Base-by-base conservation (phyloP, 2,797 vertebrate genomes). In the Gastrophryne carolinensis region DNA sequence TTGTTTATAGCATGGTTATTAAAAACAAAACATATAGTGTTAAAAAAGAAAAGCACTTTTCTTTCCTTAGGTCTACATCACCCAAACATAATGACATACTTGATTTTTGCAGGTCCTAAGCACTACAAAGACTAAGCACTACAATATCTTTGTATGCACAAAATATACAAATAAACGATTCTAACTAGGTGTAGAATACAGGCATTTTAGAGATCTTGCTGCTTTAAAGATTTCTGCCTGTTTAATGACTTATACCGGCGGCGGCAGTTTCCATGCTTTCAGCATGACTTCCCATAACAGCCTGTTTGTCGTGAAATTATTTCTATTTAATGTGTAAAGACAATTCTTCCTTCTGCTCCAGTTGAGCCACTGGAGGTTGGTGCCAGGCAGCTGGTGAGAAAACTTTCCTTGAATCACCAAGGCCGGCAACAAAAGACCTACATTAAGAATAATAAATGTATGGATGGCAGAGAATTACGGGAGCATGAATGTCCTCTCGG, bases 401-500 rank as follows among this genome's bases (percentile, higher is more conserved):
- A 77, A 77, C 58, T 71, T 71, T 64, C 56, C 52, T 49, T 27
- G 37, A 63, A 64, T 70, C 67, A 29, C 29, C 24, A 58, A 27
- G 52, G 68, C 50, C n/a, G 27, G 29, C 37, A 77, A 70, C 73
- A 77, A 77, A 71, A 77, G 67, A 19, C 67, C 44, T 68, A 56
- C 63, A 75, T 75, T 75, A 60, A 60, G 8, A 75, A 75, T 67
- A 65, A 77, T 77, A 71, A 77, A 71, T 58, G 52, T 71, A 77
- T 77, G 67, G 75, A 65, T 65, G 17, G 54, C 75, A 39, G 67
- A 61, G 67, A 71, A 77, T 77, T 57, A 71, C 52, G 17, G 24
- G 27, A 12, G 50, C 27, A 57, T 64, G 67, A 77, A 71, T 71
- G 74, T 35, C 57, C 54, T 64, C 67, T 26, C 32, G 26, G 75